Evolutionary conservation across 2,888 invertebrate species (phyloP).

Genomic region (Anagyrus pseudococci): DNA sequence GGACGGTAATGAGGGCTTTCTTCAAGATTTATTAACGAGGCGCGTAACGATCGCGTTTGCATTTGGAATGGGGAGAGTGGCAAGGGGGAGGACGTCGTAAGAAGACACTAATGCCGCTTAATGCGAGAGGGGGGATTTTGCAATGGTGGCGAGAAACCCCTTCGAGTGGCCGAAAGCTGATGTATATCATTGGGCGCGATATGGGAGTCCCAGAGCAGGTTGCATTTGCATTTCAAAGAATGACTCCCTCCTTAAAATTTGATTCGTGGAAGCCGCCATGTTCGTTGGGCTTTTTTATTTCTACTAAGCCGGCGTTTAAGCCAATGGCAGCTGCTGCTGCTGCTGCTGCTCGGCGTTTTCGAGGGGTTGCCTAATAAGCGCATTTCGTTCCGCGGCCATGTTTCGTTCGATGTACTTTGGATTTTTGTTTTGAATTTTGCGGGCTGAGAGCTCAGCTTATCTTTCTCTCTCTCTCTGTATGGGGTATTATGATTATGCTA

Average conservation of each 20-base stretch:
- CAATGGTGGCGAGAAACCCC: no score
- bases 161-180: conserved; percentile 21
- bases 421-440: no score
- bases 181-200: conserved; percentile 24
- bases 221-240: conserved; percentile 33
- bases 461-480: no score
- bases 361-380: background rate
- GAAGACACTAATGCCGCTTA: background rate
- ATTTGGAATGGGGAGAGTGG: background rate
- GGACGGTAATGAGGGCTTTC: background rate
- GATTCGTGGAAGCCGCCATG: conserved; percentile 26
- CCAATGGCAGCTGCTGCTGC: no score
- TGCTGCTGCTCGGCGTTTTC: background rate
- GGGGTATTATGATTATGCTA: no score
- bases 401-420: background rate
- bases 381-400: background rate
- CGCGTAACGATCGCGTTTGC: background rate
- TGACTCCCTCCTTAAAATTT: conserved; percentile 26
- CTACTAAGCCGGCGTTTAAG: background rate
- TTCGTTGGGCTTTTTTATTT: conserved; percentile 12
- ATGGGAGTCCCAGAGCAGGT: conserved; percentile 5
- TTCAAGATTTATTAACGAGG: background rate
- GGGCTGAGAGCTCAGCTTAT: no score
- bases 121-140: conserved; percentile 1
- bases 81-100: no score